A percentile compares a stretch with the other conserved stretches of the same genome.
phyloP scores from a whole-genome alignment of 2,797 vertebrate genomes.

The Enteromius argenteus region DNA sequence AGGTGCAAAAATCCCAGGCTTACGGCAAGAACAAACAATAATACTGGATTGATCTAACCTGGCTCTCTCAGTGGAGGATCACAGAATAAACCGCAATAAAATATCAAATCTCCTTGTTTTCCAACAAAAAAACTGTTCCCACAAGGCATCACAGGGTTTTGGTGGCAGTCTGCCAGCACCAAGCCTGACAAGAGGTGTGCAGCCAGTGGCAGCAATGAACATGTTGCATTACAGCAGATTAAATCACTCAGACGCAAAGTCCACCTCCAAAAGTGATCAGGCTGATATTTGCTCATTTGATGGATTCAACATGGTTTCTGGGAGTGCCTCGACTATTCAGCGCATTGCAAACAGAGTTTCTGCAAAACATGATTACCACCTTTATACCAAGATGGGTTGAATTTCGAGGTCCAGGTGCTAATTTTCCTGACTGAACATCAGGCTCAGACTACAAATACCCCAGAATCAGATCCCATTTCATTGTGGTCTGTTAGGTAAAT shows the following conservation, averaged over 20 bases:
- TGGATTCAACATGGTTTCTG: not conserved
- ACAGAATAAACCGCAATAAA: constrained; percentile 36
- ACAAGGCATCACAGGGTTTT: constrained; percentile 39
- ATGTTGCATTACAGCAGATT: constrained; percentile 17
- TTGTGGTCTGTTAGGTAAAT: constrained; percentile 22
- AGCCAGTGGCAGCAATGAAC: not conserved
- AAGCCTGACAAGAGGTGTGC: constrained; percentile 28
- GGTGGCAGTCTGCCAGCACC: constrained; percentile 49
- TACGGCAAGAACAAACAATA: not conserved
- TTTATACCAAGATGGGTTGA: constrained; percentile 45
- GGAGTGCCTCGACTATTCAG: constrained; percentile 36
- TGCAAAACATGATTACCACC: constrained; percentile 38
- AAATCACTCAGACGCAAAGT: constrained; percentile 24
- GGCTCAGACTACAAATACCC: constrained; percentile 41
- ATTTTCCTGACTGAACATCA: constrained; percentile 32
- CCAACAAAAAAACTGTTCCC: constrained; percentile 35
- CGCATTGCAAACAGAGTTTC: constrained; percentile 37
- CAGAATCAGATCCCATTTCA: constrained; percentile 50
- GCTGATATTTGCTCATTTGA: constrained; percentile 14
- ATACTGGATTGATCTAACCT: not conserved
- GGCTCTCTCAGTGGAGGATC: constrained; percentile 13
- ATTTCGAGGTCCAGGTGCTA: constrained; percentile 49
- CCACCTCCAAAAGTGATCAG: not conserved
- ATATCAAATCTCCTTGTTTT: constrained; percentile 29
- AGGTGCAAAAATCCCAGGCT: constrained; percentile 3